Evolutionary conservation across 2,888 invertebrate genomes (phyloP).

Genomic region (Harpagoxenus sublaevis): DNA sequence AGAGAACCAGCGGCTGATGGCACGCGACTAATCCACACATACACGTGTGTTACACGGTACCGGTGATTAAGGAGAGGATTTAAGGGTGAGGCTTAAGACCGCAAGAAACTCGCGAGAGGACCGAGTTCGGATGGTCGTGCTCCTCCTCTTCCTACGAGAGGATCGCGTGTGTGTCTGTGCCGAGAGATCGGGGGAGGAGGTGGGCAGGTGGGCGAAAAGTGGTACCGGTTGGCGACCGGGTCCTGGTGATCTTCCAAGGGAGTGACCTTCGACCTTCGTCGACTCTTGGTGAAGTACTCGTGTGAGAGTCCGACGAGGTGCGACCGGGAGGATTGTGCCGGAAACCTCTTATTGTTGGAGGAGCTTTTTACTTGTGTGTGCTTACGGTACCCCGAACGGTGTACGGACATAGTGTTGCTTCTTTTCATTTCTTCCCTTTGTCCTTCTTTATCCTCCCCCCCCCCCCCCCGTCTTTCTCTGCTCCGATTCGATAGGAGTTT

Average conservation of each 20-base stretch:
- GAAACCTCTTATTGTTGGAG: not conserved
- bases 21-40: constrained; percentile 1
- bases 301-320: constrained; percentile 39
- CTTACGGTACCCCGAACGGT: constrained; percentile 26
- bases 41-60: constrained; percentile 18
- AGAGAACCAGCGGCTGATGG: not conserved
- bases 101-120: constrained; percentile 30
- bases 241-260: constrained; percentile 56
- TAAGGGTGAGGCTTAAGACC: constrained; percentile 11
- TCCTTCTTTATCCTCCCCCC: constrained; percentile 21
- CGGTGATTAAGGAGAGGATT: constrained; percentile 19
- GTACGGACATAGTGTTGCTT: constrained; percentile 38
- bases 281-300: constrained; percentile 41
- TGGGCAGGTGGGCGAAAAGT: constrained; percentile 14
- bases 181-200: constrained; percentile 44
- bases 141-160: not conserved
- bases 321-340: constrained; percentile 34
- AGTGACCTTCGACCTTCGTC: constrained; percentile 27
- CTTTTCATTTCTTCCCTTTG: constrained; percentile 17
- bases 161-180: constrained; percentile 59
- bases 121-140: constrained; percentile 26
- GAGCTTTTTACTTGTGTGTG: constrained; percentile 42
- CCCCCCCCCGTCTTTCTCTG: not conserved
- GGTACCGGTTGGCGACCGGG: constrained; percentile 9
- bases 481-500: not conserved